Percentiles rank a stretch among this genome's conserved stretches.
Evolutionary conservation across 2,888 invertebrate genomes (phyloP).

Genomic region (Euzetes globulus): DNA sequence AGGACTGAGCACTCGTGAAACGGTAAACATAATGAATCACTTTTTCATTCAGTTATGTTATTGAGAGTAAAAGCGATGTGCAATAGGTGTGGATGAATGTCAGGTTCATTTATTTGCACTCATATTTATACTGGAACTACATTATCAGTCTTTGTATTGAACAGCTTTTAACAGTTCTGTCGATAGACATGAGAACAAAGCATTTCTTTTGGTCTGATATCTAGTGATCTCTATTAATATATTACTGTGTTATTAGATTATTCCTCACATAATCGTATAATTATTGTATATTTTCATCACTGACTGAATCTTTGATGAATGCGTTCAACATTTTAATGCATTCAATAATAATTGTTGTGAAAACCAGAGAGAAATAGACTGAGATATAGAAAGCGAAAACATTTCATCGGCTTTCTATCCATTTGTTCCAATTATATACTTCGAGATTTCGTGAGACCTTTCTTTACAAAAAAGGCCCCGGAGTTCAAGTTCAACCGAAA

Average conservation of each 20-base stretch:
- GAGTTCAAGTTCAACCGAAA: slow-evolving; percentile 7
- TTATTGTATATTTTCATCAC: slow-evolving; percentile 11
- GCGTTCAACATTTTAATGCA: slow-evolving; percentile 1
- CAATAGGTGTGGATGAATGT: slow-evolving; percentile 20
- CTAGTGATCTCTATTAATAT: not conserved
- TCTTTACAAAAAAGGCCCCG: not conserved
- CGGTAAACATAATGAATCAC: slow-evolving; percentile 26
- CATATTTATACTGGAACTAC: not conserved
- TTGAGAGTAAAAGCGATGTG: not conserved
- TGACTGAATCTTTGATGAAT: not conserved
- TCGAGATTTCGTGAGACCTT: not conserved
- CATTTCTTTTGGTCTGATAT: not conserved
- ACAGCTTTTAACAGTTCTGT: slow-evolving; percentile 18
- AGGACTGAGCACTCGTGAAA: not conserved
- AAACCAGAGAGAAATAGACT: not conserved
- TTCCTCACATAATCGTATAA: slow-evolving; percentile 1
- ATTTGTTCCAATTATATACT: slow-evolving; percentile 15
- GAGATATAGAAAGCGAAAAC: not conserved
- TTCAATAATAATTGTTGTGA: not conserved
- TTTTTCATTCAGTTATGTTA: not conserved
- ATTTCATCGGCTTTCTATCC: not conserved
- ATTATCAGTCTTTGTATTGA: not conserved
- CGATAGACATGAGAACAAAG: slow-evolving; percentile 2
- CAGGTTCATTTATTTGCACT: not conserved
- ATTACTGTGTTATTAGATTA: not conserved